Evolutionary conservation across 2,797 vertebrate genomes (phyloP).

Genomic region (Dipus sagitta): DNA sequence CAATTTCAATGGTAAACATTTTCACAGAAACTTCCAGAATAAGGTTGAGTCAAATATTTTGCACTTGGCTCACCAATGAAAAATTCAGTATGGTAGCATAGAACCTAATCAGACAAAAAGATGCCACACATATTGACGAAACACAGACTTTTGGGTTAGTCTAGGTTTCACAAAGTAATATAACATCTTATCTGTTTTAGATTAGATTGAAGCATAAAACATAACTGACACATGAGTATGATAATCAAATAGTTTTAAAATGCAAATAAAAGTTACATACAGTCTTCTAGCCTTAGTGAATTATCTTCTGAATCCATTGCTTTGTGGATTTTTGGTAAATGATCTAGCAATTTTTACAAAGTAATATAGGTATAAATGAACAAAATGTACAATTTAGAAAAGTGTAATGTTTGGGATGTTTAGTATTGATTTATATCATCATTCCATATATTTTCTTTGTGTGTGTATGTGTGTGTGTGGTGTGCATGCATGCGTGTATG

Average conservation of each 20-base stretch:
- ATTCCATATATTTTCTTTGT: neutral
- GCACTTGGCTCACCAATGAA: neutral
- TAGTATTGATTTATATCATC: neutral
- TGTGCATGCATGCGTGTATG: no score
- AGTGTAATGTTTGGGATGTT: slow-evolving; percentile 27
- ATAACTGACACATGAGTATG: neutral
- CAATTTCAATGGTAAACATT: neutral
- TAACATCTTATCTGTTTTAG: neutral
- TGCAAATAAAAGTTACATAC: neutral
- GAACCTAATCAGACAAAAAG: neutral
- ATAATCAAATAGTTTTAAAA: slow-evolving; percentile 11
- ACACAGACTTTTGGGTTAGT: neutral
- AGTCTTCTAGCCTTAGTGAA: neutral
- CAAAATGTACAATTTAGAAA: neutral
- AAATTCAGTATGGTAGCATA: neutral
- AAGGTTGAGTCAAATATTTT: neutral
- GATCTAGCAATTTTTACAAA: neutral
- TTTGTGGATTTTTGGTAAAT: no score
- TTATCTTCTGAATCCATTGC: neutral
- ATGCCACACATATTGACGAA: neutral
- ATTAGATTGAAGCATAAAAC: neutral
- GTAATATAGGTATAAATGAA: neutral
- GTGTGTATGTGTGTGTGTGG: no score
- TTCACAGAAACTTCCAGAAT: neutral
- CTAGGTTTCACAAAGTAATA: slow-evolving; percentile 3